Evolutionary conservation across 2,113 vertebrate genomes (phyloP).

Genomic region (Steatornis caripensis): DNA sequence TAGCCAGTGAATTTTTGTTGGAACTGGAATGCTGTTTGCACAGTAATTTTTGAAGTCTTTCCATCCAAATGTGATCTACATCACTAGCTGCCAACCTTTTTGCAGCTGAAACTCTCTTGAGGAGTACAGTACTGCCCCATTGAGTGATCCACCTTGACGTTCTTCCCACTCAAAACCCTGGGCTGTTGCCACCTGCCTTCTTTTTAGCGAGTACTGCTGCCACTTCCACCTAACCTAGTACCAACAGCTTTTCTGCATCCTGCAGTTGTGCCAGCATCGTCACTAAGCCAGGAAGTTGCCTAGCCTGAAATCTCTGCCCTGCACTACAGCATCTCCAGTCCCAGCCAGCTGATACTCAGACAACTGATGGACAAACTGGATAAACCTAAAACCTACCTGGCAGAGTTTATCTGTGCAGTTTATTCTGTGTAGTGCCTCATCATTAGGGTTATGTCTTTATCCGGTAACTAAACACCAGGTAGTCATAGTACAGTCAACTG

Average conservation of each 20-base stretch:
- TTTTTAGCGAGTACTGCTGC: background rate
- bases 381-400: background rate
- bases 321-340: background rate
- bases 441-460: background rate
- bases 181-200: background rate
- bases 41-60: background rate
- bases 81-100: background rate
- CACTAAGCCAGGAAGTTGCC: background rate
- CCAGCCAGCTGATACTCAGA: background rate
- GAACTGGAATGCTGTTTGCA: background rate
- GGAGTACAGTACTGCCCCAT: background rate
- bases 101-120: background rate
- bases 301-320: background rate
- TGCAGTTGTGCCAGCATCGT: background rate
- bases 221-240: background rate
- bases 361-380: background rate
- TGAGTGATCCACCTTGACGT: background rate
- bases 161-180: fast-evolving
- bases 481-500: background rate
- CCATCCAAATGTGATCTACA: background rate
- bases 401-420: background rate
- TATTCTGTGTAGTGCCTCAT: background rate
- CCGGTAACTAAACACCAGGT: background rate
- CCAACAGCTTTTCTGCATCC: background rate
- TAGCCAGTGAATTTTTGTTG: background rate